Conservation (phyloP, 2,888 invertebrate species). For the Lysandra bellargus region DNA sequence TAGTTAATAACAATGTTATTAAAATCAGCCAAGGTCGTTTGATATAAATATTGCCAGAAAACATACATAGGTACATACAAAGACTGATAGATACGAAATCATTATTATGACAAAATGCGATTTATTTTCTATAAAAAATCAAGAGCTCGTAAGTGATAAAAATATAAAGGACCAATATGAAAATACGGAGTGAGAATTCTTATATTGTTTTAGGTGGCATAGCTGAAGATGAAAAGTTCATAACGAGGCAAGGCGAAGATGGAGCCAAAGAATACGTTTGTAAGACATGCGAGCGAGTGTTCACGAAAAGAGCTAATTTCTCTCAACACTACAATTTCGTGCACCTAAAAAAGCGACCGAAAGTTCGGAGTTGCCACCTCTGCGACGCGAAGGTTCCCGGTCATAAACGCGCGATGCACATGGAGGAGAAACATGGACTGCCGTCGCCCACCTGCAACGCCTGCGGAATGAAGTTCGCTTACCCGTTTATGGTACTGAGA, state of each 20-base stretch:
- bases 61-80: neutral
- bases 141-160: neutral
- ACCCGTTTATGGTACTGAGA: conserved; percentile 51
- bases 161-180: neutral
- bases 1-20: neutral
- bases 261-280: conserved; percentile 7
- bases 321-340: neutral
- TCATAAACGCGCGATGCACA: conserved; percentile 50
- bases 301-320: neutral
- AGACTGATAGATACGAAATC: neutral
- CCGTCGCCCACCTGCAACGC: conserved; percentile 58
- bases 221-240: neutral
- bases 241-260: conserved; percentile 1
- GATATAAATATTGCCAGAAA: neutral
- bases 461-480: conserved; percentile 58
- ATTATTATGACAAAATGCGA: neutral
- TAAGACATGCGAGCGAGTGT: conserved; percentile 9
- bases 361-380: conserved; percentile 52
- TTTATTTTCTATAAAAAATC: neutral
- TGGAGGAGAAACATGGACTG: conserved; percentile 55
- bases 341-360: conserved; percentile 29
- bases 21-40: neutral
- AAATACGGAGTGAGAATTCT: conserved; percentile 11
- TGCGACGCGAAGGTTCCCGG: conserved; percentile 53
- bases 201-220: conserved; percentile 15